These are phyloP conservation scores for Endomychus coccineus DNA, from an alignment of 2,888 invertebrate species.

Conservation along the genomic window DNA sequence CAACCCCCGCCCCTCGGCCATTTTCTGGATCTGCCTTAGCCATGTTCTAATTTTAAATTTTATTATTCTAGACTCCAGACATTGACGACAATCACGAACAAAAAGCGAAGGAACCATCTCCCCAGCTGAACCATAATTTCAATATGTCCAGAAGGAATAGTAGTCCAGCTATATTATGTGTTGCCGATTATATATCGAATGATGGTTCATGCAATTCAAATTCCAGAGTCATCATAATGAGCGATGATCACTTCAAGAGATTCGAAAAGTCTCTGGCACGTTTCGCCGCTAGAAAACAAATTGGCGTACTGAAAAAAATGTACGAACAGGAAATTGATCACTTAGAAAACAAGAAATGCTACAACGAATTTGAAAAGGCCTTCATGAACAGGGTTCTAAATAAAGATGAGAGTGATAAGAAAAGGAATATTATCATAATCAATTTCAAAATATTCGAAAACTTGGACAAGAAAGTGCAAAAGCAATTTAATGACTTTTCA, in stretches of 20 bases:
- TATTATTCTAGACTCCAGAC: too few species aligned
- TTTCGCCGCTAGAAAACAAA: conserved; percentile 5
- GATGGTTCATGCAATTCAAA: not conserved
- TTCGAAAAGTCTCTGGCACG: conserved; percentile 4
- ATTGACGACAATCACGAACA: too few species aligned
- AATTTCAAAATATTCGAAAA: not conserved
- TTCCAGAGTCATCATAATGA: conserved; percentile 7
- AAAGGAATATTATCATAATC: not conserved
- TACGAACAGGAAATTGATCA: conserved; percentile 1
- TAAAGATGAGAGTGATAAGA: conserved; percentile 1
- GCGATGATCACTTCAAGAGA: conserved; percentile 3
- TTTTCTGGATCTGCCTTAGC: too few species aligned
- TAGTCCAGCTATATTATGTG: conserved; percentile 5
- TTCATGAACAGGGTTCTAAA: conserved; percentile 5
- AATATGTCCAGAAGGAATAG: conserved; percentile 5
- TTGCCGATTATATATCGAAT: not conserved
- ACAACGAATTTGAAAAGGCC: conserved; percentile 5
- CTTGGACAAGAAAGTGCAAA: not conserved
- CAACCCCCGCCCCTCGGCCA: too few species aligned
- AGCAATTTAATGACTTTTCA: too few species aligned
- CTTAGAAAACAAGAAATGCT: not conserved
- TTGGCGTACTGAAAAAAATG: too few species aligned
- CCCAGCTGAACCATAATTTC: too few species aligned
- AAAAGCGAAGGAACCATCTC: too few species aligned
- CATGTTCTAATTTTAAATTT: too few species aligned